These are phyloP conservation scores for Indicator indicator DNA, from an alignment of 2,113 vertebrate genomes.

Conservation along the genomic window DNA sequence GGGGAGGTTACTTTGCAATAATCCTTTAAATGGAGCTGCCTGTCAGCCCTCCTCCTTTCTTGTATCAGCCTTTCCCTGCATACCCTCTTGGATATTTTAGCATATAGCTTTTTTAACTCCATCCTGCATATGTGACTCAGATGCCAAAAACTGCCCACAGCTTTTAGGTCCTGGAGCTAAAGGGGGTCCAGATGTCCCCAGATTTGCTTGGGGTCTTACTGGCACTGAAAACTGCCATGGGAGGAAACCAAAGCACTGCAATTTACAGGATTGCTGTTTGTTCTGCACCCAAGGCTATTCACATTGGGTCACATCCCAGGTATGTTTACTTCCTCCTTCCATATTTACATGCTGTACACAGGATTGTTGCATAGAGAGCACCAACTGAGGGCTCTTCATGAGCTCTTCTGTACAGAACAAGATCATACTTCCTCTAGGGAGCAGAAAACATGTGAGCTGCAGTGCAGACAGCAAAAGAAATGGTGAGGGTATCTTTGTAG, in stretches of 20 bases:
- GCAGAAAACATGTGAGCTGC: background rate
- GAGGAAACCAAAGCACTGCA: background rate
- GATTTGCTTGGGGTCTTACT: background rate
- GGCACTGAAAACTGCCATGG: background rate
- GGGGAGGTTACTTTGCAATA: background rate
- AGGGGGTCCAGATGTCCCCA: background rate
- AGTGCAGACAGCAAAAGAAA: background rate
- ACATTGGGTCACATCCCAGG: background rate
- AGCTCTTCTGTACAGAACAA: background rate
- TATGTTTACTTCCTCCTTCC: background rate
- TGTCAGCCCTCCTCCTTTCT: background rate
- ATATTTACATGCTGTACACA: background rate
- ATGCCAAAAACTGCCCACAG: background rate
- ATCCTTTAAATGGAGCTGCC: background rate
- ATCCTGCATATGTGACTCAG: background rate
- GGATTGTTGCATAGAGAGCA: background rate
- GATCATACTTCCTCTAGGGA: background rate
- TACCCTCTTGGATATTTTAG: background rate
- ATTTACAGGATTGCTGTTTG: fast-evolving
- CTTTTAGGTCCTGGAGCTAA: background rate
- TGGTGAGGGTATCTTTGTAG: background rate
- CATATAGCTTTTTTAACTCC: background rate
- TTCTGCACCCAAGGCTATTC: background rate
- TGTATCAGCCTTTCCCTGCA: background rate
- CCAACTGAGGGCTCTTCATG: background rate